These are phyloP conservation scores for Megathymus violae DNA, from an alignment of 1,140 invertebrate species.

Conservation along the genomic window DNA sequence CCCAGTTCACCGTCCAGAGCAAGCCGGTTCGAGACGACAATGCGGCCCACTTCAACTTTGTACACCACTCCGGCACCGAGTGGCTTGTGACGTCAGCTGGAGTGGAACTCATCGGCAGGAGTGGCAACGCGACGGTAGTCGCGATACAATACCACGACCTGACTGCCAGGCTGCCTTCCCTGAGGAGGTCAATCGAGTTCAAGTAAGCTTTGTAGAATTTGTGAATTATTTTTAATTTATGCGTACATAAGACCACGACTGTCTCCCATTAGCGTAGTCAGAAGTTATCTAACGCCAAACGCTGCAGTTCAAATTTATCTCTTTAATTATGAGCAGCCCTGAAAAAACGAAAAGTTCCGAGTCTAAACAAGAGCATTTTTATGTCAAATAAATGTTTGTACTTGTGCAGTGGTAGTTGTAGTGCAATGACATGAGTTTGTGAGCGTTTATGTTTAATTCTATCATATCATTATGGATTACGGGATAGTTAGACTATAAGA, in stretches of 20 bases:
- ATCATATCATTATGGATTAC: too few species aligned
- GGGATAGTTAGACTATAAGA: too few species aligned
- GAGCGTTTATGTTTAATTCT: too few species aligned
- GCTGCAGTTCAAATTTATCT: too few species aligned
- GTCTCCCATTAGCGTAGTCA: too few species aligned
- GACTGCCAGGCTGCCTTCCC: constrained; percentile 64
- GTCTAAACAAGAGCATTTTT: too few species aligned
- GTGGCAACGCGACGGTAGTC: constrained; percentile 61
- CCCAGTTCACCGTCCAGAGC: constrained; percentile 62
- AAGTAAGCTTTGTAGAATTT: constrained; percentile 55
- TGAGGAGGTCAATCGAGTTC: constrained; percentile 67
- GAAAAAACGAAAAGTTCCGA: too few species aligned
- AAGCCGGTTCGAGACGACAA: constrained; percentile 58
- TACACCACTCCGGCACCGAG: constrained; percentile 48
- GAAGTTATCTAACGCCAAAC: too few species aligned
- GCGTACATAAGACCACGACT: background rate
- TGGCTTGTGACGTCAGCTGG: constrained; percentile 66
- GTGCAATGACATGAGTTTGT: too few species aligned
- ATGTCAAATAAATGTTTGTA: too few species aligned
- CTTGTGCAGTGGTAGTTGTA: too few species aligned
- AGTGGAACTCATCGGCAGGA: constrained; percentile 59
- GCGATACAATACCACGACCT: constrained; percentile 66
- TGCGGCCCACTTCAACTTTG: constrained; percentile 65
- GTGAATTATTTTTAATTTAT: background rate
- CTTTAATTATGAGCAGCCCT: too few species aligned